These are phyloP conservation scores for Rhagoletis pomonella DNA, from an alignment of 1,140 invertebrate genomes.

Conservation along the genomic window DNA sequence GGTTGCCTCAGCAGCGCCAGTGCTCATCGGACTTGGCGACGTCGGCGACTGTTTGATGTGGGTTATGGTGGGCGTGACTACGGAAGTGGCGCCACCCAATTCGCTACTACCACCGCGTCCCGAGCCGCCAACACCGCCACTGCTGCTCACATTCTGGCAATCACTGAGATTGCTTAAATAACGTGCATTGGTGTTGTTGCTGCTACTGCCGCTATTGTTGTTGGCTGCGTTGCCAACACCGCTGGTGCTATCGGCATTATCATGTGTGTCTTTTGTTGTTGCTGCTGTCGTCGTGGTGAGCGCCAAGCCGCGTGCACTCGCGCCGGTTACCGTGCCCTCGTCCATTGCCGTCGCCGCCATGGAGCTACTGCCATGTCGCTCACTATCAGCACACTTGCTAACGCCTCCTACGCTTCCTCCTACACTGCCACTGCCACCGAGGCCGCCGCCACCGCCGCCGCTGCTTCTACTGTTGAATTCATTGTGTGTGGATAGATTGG, in stretches of 20 bases:
- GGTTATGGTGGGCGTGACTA: not conserved
- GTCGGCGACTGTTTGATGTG: slow-evolving; percentile 63
- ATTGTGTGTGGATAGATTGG: not conserved
- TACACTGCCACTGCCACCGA: not conserved
- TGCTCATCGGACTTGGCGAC: slow-evolving; percentile 56
- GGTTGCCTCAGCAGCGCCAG: not conserved
- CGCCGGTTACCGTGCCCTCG: slow-evolving; percentile 21
- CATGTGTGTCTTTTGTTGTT: slow-evolving; percentile 32
- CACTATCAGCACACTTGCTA: slow-evolving; percentile 16
- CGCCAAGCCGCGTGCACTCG: not conserved
- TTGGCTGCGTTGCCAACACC: slow-evolving; percentile 39
- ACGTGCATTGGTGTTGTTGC: slow-evolving; percentile 55
- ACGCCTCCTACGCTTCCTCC: slow-evolving; percentile 10
- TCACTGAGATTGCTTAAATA: not conserved
- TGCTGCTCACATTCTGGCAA: slow-evolving; percentile 58
- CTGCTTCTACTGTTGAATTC: too few relatives aligned
- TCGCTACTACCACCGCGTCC: slow-evolving; percentile 54
- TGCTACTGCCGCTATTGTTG: slow-evolving; percentile 52
- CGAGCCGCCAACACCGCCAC: not conserved
- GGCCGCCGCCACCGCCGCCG: too few relatives aligned
- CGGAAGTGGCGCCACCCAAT: slow-evolving; percentile 54
- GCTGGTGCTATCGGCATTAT: slow-evolving; percentile 50
- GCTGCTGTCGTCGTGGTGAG: not conserved
- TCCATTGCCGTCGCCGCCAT: slow-evolving; percentile 5
- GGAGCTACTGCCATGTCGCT: not conserved